phyloP scores from a whole-genome alignment of 2,113 vertebrate species.

The Plotosus lineatus region DNA sequence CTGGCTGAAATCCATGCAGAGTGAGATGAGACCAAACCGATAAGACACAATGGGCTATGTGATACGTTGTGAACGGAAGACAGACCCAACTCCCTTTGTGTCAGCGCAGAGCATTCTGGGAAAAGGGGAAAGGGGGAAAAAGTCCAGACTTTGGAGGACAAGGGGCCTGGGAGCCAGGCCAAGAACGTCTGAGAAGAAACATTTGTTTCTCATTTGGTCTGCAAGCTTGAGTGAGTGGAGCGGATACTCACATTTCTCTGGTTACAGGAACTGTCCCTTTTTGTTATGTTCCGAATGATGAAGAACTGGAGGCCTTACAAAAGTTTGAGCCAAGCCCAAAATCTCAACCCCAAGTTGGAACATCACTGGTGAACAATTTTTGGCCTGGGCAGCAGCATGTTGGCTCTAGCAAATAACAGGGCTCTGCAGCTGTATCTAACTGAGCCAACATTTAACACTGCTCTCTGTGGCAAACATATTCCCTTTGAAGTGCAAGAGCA shows the following conservation, averaged over 20 bases:
- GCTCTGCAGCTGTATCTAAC: conserved; percentile 9
- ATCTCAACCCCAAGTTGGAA: conserved; percentile 43
- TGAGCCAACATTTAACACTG: conserved; percentile 10
- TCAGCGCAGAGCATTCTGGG: conserved; percentile 42
- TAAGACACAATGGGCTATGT: conserved; percentile 36
- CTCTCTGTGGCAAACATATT: not conserved
- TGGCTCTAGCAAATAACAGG: conserved; percentile 29
- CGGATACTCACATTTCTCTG: conserved; percentile 58
- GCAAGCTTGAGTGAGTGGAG: conserved; percentile 48
- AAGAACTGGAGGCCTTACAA: conserved; percentile 48
- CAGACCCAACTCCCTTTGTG: conserved; percentile 38
- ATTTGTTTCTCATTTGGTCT: conserved; percentile 62
- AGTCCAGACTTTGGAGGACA: conserved; percentile 42
- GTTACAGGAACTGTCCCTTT: conserved; percentile 57
- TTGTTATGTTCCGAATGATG: conserved; percentile 51
- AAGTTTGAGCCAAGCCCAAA: conserved; percentile 38
- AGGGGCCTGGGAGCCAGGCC: conserved; percentile 51
- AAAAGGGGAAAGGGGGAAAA: conserved; percentile 16
- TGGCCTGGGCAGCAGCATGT: not conserved
- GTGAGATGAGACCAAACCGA: conserved; percentile 33
- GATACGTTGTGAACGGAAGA: conserved; percentile 56
- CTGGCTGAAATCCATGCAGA: conserved; percentile 16
- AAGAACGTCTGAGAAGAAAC: conserved; percentile 51
- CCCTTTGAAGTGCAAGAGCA: conserved; percentile 24
- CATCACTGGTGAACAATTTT: conserved; percentile 31